Evolutionary conservation across 2,113 vertebrate genomes (phyloP), one percentile per base, ranked within the genome.

Genomic region (Lichenostomus cassidix): DNA sequence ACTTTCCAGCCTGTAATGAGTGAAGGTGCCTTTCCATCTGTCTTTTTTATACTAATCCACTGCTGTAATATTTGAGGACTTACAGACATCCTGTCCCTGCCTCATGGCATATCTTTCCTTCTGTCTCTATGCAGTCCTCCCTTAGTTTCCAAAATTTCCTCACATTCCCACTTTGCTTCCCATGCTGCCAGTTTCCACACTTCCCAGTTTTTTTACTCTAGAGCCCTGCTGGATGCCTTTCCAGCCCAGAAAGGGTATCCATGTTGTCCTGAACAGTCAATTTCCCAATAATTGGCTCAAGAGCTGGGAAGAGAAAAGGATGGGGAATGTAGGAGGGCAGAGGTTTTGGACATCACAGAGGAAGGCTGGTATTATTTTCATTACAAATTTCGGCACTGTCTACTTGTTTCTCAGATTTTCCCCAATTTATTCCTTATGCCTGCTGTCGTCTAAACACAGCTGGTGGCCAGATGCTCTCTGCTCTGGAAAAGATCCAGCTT

Each of bases 401-500:
- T 86, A 1, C 68, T 90, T 46, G 14, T 71, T 94, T 67, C 90
- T 90, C 71, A 31, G 11, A 63, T 93, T 83, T 86, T 64, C 16
- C 79, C 56, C 88, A 27, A 55, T 92, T 55, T 74, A 0, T 95
- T 90, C 79, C 75, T 73, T 74, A 56, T 0, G 49, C 71, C 52
- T 83, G 46, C 71, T 77, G 60, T 92, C 83, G 49, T 87, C 69
- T 93, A 60, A 90, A 67, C 86, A 85, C 94, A 96, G 92, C 87
- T 96, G 94, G 75, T 59, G 56, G 83, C 79, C 95, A 96, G 91
- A 91, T 96, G 92, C 78, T 93, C 79, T 20, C 76, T 14, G 1
- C 35, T 64, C 60, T 90, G 87, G 81, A 84, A 60, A 31, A 91
- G 55, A 25, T 83, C 83, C 95, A 95, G 69, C 37, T 89, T 69